Evolutionary conservation across 2,888 invertebrate genomes (phyloP).

Genomic region (Amblyjoppa fuscipennis): DNA sequence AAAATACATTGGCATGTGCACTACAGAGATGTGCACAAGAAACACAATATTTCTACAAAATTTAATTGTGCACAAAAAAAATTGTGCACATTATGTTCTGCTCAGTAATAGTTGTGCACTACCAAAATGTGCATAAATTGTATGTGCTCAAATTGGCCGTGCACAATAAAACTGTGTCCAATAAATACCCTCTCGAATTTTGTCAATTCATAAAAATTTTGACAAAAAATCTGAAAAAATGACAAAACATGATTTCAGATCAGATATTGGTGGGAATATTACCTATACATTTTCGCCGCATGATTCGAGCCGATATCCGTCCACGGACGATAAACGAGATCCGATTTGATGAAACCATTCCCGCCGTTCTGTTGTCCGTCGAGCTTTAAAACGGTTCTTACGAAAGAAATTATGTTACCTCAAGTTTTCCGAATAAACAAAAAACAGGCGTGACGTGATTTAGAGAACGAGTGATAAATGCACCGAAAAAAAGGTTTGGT

Average conservation of each 20-base stretch:
- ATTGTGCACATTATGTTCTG: too few relatives aligned
- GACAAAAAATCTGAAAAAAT: too few relatives aligned
- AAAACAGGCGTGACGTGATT: background rate
- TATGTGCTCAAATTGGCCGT: too few relatives aligned
- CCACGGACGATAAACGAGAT: constrained; percentile 88
- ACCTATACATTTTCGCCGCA: constrained; percentile 87
- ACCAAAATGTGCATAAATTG: too few relatives aligned
- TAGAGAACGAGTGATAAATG: background rate
- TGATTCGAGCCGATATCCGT: constrained; percentile 88
- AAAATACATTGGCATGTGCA: too few relatives aligned
- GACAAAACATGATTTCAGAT: background rate
- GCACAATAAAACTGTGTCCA: too few relatives aligned
- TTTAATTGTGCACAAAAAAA: too few relatives aligned
- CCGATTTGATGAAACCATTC: constrained; percentile 87
- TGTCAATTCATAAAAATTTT: too few relatives aligned
- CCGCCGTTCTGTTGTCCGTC: constrained; percentile 85
- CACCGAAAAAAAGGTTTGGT: background rate
- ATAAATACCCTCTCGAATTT: too few relatives aligned
- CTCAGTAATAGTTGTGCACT: too few relatives aligned
- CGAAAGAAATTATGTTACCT: constrained; percentile 8
- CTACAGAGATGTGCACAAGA: too few relatives aligned
- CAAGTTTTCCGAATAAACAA: background rate
- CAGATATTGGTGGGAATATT: constrained; percentile 51
- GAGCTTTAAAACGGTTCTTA: constrained; percentile 86
- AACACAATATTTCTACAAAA: too few relatives aligned